Conservation (phyloP, 2,888 invertebrate genomes). For the Xanthorhoe designata region DNA sequence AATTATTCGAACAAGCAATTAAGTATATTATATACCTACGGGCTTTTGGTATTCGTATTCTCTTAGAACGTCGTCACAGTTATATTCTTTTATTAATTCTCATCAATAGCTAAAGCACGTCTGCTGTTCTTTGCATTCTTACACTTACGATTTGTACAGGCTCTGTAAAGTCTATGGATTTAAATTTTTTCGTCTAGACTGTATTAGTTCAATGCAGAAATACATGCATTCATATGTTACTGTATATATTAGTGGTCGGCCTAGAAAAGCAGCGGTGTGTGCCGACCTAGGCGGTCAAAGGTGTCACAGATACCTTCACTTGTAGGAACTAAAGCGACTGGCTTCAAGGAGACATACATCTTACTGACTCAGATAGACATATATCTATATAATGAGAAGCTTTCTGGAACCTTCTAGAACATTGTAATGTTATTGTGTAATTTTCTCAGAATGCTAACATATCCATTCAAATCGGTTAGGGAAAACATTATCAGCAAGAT, state of each 20-base stretch:
- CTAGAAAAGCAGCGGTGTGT: slow-evolving; percentile 71
- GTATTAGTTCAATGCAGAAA: slow-evolving; percentile 7
- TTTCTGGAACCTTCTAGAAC: slow-evolving; percentile 13
- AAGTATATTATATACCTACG: not conserved
- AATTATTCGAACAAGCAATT: too few relatives aligned
- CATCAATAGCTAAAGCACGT: not conserved
- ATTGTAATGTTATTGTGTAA: not conserved
- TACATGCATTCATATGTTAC: not conserved
- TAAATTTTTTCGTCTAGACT: slow-evolving; percentile 9
- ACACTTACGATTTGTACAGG: not conserved
- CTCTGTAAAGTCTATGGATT: not conserved
- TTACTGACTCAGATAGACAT: not conserved
- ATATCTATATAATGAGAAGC: too few relatives aligned
- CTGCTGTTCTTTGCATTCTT: not conserved
- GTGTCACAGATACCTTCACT: slow-evolving; percentile 69
- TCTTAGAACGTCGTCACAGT: not conserved
- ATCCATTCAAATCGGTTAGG: not conserved
- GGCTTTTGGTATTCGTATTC: not conserved
- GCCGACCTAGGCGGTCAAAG: slow-evolving; percentile 74
- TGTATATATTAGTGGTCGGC: slow-evolving; percentile 54
- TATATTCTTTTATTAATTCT: not conserved
- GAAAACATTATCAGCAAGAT: not conserved
- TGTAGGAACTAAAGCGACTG: slow-evolving; percentile 55
- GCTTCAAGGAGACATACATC: slow-evolving; percentile 28
- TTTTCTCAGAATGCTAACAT: not conserved